These are phyloP conservation scores for Nothocercus julius DNA, from an alignment of 2,113 vertebrate species.

Conservation along the genomic window DNA sequence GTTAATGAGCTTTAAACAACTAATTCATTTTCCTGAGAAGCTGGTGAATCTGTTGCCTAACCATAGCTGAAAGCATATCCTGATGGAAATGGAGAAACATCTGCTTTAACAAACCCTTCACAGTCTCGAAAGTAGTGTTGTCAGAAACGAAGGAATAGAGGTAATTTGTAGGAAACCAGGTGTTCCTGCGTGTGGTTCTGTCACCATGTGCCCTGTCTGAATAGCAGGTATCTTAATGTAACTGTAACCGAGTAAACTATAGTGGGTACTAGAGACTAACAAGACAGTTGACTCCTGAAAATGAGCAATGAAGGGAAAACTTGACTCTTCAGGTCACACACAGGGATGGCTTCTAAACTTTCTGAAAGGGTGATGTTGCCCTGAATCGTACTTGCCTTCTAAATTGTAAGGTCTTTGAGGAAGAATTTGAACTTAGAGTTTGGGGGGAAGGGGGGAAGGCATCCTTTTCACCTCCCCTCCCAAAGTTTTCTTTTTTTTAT, in stretches of 20 bases:
- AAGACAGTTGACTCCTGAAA: background rate
- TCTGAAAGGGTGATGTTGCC: background rate
- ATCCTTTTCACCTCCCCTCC: too few species aligned
- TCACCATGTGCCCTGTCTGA: too few species aligned
- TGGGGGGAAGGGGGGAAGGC: background rate
- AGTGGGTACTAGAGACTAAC: background rate
- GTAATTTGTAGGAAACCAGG: background rate
- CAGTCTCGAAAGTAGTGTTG: background rate
- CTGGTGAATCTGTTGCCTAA: background rate
- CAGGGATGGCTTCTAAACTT: background rate
- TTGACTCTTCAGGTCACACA: background rate
- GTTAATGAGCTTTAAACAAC: constrained; percentile 29
- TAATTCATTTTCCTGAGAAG: background rate
- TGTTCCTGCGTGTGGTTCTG: background rate
- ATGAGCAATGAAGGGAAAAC: background rate
- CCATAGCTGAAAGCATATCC: background rate
- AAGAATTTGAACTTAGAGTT: background rate
- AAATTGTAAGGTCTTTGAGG: background rate
- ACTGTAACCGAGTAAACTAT: background rate
- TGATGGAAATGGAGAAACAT: background rate
- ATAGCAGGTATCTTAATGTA: background rate
- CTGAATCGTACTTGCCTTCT: background rate
- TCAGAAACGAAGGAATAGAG: background rate
- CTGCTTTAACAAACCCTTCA: background rate
- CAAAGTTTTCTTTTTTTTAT: background rate